These are phyloP conservation scores for Boulengeromyrus knoepffleri DNA, from an alignment of 2,113 vertebrate genomes.

Conservation along the genomic window DNA sequence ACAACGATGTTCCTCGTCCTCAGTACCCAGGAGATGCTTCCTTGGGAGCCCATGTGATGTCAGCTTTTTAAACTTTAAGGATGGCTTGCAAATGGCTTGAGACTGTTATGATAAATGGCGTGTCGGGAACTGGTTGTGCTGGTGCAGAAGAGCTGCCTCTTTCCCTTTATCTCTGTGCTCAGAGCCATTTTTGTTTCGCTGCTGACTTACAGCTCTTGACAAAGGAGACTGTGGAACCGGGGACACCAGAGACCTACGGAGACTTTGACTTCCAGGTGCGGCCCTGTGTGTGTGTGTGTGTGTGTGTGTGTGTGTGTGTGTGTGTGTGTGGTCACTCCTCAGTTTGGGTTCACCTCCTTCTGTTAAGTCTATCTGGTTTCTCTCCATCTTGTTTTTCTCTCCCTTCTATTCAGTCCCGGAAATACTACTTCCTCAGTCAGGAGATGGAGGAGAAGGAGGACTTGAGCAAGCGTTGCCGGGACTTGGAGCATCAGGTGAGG, in stretches of 20 bases:
- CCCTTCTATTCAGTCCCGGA: constrained; percentile 66
- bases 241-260: constrained; percentile 67
- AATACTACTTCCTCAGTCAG: constrained; percentile 84
- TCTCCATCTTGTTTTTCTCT: not conserved
- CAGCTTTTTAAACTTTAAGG: not conserved
- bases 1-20: not conserved
- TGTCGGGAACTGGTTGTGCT: not conserved
- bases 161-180: not conserved
- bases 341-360: not conserved
- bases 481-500: constrained; percentile 77
- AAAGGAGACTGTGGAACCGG: constrained; percentile 66
- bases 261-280: constrained; percentile 83
- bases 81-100: not conserved
- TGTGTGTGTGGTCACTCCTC: not conserved
- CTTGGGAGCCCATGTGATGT: not conserved
- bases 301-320: not conserved
- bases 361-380: not conserved
- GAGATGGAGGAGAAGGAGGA: constrained; percentile 66
- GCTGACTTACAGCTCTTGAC: constrained; percentile 64
- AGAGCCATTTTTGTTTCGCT: not conserved
- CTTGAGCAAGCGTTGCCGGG: constrained; percentile 63
- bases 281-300: not conserved
- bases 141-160: not conserved
- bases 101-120: not conserved
- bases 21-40: not conserved